These are phyloP conservation scores for Cephus rjabovi DNA, from an alignment of 2,888 invertebrate species.

Conservation along the genomic window DNA sequence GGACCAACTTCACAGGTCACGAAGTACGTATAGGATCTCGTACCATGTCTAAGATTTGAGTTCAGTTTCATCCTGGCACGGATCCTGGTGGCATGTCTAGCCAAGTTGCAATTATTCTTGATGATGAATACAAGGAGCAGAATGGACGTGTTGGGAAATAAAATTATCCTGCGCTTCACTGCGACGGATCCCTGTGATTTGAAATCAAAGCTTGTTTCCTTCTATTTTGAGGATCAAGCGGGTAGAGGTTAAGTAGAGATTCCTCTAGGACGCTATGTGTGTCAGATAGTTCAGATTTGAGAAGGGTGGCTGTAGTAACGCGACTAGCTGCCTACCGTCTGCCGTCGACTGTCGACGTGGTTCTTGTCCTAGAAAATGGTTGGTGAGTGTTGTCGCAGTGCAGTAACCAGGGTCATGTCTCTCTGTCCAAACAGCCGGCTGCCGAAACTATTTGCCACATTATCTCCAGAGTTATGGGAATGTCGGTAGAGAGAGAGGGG, in stretches of 20 bases:
- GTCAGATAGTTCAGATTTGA: neutral
- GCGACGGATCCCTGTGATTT: neutral
- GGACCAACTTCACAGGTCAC: neutral
- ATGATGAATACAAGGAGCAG: neutral
- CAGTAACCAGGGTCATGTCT: constrained; percentile 32
- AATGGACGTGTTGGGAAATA: neutral
- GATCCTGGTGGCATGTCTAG: neutral
- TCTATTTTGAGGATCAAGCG: neutral
- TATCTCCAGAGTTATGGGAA: constrained; percentile 25
- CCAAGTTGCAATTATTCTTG: neutral
- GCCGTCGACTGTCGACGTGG: neutral
- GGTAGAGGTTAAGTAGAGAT: neutral
- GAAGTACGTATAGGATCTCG: neutral
- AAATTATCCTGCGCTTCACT: neutral
- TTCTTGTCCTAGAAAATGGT: neutral
- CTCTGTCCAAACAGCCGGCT: constrained; percentile 37
- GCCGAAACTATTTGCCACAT: constrained; percentile 44
- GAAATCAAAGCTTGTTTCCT: neutral
- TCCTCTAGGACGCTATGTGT: neutral
- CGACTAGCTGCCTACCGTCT: neutral
- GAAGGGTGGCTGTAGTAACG: neutral
- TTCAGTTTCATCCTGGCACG: neutral
- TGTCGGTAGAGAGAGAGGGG: neutral
- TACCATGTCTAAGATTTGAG: neutral
- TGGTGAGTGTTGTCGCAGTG: constrained; percentile 19